A percentile compares a stretch with the other conserved stretches of the same genome.
Conservation (phyloP, 2,888 invertebrate genomes). For the Eupithecia subumbrata region DNA sequence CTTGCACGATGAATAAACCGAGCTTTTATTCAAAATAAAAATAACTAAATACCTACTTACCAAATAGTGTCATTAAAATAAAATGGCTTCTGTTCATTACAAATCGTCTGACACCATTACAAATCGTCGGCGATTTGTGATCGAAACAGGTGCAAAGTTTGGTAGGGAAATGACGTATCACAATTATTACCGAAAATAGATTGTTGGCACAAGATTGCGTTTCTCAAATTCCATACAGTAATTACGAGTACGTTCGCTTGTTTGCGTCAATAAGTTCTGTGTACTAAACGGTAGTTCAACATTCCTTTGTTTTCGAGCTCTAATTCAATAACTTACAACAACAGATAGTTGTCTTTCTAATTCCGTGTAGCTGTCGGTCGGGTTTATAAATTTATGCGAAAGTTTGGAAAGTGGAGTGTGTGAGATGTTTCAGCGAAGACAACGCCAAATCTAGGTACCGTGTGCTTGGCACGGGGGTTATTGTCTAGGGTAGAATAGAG, state of each 20-base stretch:
- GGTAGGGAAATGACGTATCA: conserved; percentile 13
- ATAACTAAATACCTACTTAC: not conserved
- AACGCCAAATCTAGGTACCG: not conserved
- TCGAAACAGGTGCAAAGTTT: conserved; percentile 1
- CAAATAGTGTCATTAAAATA: conserved; percentile 3
- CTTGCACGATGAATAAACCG: no score
- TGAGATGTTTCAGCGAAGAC: not conserved
- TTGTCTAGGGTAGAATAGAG: no score
- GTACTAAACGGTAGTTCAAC: not conserved
- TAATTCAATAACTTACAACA: not conserved
- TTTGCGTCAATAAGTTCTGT: conserved; percentile 1
- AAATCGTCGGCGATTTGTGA: conserved; percentile 4
- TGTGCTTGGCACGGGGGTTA: no score
- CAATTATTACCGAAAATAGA: conserved; percentile 22
- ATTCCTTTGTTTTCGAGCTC: not conserved
- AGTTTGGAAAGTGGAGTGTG: not conserved
- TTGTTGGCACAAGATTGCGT: conserved; percentile 26
- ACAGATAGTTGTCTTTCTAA: no score
- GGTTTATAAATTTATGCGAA: not conserved
- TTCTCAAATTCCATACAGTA: conserved; percentile 21
- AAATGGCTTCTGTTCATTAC: not conserved
- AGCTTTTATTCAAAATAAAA: no score
- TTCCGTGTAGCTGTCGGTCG: no score
- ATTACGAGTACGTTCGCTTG: conserved; percentile 10
- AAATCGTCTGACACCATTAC: conserved; percentile 1